Base-by-base conservation (phyloP, 2,797 vertebrate genomes). In the Sorex maritimensis region DNA sequence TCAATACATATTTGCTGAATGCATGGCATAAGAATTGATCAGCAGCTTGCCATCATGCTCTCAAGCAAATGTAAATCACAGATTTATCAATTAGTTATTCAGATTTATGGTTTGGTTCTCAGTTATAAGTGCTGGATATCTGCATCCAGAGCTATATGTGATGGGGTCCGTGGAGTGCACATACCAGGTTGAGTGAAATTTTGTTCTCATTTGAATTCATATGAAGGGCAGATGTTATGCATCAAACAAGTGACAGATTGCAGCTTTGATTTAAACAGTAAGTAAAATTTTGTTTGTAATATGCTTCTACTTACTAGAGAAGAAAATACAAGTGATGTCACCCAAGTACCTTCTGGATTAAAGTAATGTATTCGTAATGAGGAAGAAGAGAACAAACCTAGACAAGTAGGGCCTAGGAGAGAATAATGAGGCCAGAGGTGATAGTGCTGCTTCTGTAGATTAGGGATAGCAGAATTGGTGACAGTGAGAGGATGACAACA, bases 211-310 rank as follows among this genome's bases (percentile, higher is more conserved):
- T 92, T 95, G 82, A 86, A 96, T 95, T 96, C 84, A 94, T 74
- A 94, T 86, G 63, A 93, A 90, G 87, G 95, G 58, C 94, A 95
- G 93, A 95, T 94, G 95, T 95, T 94, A 94, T 55, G 58, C 82
- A 96, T 93, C 94, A 95, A 96, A 90, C 65, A 93, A 95, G 75
- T 94, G 91, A 96, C 91, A 95, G 94, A 93, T 93, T 96, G 94
- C 63, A 91, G 72, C n/a, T 89, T 94, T 92, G 82, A 95, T 93
- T 95, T 94, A 95, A 96, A 94, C 52, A 82, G 79, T 89, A 96
- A 95, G 88, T 90, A 96, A 94, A 85, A 92, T 71, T 92, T 94
- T 75, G 73, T 78, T 94, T 91, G 71, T 88, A 93, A 92, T 79
- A 81, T 88, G 58, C 61, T 95, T 96, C 26, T 75, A 73, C 77